Evolutionary conservation across 2,113 vertebrate genomes (phyloP).

Genomic region (Lycocorax pyrrhopterus): DNA sequence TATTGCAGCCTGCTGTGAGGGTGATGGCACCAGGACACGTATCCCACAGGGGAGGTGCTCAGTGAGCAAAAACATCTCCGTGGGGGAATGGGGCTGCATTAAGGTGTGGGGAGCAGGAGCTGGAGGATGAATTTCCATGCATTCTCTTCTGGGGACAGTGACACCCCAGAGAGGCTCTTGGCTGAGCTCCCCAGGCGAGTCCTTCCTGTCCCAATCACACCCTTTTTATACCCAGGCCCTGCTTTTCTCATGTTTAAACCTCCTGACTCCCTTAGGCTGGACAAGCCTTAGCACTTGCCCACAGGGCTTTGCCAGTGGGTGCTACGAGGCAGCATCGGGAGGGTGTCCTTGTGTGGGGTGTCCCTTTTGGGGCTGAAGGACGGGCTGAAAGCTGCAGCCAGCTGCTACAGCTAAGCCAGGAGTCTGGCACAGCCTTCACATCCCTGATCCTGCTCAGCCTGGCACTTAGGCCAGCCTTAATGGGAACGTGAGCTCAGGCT

Average conservation of each 20-base stretch:
- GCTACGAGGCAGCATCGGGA: not conserved
- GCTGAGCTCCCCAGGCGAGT: not conserved
- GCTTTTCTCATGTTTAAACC: not conserved
- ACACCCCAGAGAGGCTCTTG: not conserved
- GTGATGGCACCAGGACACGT: not conserved
- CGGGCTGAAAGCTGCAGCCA: not conserved
- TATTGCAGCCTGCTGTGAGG: not conserved
- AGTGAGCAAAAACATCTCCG: not conserved
- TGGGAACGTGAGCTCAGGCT: fast-evolving
- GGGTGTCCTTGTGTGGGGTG: too few species aligned
- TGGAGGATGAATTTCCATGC: not conserved
- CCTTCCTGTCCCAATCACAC: not conserved
- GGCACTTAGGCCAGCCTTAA: not conserved
- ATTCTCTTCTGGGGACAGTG: not conserved
- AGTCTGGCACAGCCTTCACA: not conserved
- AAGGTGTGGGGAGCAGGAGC: not conserved
- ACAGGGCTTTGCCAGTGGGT: fast-evolving
- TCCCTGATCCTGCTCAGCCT: not conserved
- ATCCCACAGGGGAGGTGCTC: not conserved
- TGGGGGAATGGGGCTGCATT: not conserved
- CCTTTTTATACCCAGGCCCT: too few species aligned
- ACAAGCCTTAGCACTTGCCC: not conserved
- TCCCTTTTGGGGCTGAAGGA: not conserved
- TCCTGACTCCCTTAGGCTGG: not conserved
- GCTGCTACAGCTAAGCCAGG: not conserved